Evolutionary conservation across 2,888 invertebrate genomes (phyloP), one percentile per base, ranked within the genome.

Genomic region (Epistrophe eligans): DNA sequence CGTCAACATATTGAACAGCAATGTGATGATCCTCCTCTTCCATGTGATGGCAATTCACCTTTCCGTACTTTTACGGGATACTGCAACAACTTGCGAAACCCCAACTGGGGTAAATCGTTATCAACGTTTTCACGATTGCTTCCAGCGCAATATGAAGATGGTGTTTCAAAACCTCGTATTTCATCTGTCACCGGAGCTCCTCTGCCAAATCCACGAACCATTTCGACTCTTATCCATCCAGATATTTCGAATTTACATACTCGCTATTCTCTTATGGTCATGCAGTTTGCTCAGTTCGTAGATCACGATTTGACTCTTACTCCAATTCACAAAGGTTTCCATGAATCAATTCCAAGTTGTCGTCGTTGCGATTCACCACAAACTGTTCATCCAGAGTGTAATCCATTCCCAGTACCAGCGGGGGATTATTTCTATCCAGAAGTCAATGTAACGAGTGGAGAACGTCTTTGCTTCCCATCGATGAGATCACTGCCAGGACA

Each of bases 291-390:
- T 0, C 98, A 99, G 92, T 96, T 99, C 90, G 92, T 99, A 24
- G 99, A 99, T 92, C 99, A 99, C 93, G 99, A 99, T 92, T 94
- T 99, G 70, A 98, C 98, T 0, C 96, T 98, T 95, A 98, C 98
- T 0, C 99, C 98, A 1, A 97, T 98, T 76, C 97, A 97, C 90
- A 97, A 97, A 94, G 97, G 97, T 90, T 97, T 97, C 94, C 96
- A 96, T 91, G 97, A 98, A 90, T 97, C 97, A 0, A 97, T 98
- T 89, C 97, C 98, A 0, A 96, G 97, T 91, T 98, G 98, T 90
- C 95, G 98, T 57, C 95, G 97, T 0, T 99, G 99, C 91, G 97
- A 98, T 91, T 97, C 98, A 0, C 94, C 96, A 0, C 94, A 96
- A 67, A 97, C 97, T 0, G 97, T 98, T 0, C 98, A 98, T 91